Percentiles rank a stretch among this genome's conserved stretches.
phyloP scores from a whole-genome alignment of 2,113 vertebrate species.

The Notechis scutatus region DNA sequence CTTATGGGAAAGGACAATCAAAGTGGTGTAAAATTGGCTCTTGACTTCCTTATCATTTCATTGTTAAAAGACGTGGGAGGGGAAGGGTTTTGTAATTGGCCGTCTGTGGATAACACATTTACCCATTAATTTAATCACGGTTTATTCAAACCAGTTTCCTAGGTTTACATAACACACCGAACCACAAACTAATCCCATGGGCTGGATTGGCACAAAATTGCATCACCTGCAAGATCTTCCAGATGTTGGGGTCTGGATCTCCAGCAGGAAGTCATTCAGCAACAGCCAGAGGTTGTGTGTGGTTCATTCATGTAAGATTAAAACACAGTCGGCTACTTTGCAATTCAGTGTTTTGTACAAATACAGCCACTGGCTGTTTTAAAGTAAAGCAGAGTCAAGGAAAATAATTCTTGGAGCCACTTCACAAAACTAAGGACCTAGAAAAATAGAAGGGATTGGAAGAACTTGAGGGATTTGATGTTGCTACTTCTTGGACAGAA shows the following conservation, averaged over 20 bases:
- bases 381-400: not conserved
- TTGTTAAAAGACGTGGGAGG: too few species aligned
- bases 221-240: not conserved
- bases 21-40: not conserved
- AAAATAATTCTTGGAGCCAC: not conserved
- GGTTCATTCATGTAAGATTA: not conserved
- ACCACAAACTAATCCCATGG: not conserved
- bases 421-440: not conserved
- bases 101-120: not conserved
- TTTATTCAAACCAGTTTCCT: not conserved
- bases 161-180: not conserved
- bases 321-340: not conserved
- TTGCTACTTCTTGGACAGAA: conserved; percentile 21
- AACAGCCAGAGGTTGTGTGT: not conserved
- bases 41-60: not conserved
- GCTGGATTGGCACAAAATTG: not conserved
- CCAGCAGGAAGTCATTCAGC: not conserved
- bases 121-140: not conserved
- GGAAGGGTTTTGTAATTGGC: not conserved
- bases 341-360: not conserved
- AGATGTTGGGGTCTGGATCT: not conserved
- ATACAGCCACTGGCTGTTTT: not conserved
- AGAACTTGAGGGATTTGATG: conserved; percentile 26
- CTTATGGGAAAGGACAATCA: not conserved
- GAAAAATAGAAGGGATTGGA: conserved; percentile 9